phyloP scores from a whole-genome alignment of 2,797 vertebrate species.

The Sebastes vulpes region DNA sequence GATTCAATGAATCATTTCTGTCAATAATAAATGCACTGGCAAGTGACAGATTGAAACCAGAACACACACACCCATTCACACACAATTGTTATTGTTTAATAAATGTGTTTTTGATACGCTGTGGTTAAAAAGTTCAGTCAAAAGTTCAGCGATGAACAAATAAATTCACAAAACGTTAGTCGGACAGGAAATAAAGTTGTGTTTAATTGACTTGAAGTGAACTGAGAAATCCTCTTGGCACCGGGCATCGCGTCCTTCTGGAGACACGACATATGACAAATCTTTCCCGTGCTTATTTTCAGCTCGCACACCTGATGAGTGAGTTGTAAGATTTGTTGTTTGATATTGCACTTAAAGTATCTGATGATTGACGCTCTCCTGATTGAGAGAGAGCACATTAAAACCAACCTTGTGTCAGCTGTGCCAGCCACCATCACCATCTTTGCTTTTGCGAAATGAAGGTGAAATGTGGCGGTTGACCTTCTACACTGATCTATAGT shows the following conservation, averaged over 20 bases:
- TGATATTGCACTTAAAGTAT: background rate
- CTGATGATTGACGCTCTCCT: background rate
- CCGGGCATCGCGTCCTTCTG: background rate
- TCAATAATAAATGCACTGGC: background rate
- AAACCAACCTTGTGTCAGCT: background rate
- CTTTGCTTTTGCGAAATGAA: background rate
- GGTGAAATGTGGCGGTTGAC: background rate
- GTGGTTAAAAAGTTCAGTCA: background rate
- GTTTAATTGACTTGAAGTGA: background rate
- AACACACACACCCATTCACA: background rate
- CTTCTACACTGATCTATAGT: background rate
- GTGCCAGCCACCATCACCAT: background rate
- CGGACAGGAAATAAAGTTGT: background rate
- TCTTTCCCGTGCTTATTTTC: background rate
- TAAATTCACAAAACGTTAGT: background rate
- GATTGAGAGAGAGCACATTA: background rate
- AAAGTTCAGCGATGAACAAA: slow-evolving; percentile 11
- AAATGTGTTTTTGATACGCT: slow-evolving; percentile 28
- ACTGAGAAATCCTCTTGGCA: background rate
- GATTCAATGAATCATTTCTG: background rate
- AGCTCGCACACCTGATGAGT: background rate
- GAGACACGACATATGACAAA: background rate
- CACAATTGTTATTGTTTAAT: background rate
- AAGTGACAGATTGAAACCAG: background rate
- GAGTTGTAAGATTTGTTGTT: background rate